phyloP scores from a whole-genome alignment of 2,888 invertebrate species.

The Nyleta sp. region DNA sequence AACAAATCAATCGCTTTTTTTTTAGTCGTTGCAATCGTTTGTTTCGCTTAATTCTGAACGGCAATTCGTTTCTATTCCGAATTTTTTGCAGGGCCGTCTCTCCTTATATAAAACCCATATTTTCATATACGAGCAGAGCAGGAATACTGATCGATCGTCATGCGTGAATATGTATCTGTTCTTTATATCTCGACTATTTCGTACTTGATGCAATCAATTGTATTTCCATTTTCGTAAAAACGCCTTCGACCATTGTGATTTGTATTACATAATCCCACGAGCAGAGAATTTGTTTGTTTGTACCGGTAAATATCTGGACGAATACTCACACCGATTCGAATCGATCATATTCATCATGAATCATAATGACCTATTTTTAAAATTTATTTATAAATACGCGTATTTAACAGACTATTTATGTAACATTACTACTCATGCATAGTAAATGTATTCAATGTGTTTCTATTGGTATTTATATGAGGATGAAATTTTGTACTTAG shows the following conservation, averaged over 20 bases:
- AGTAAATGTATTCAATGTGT: slow-evolving; percentile 25
- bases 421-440: slow-evolving; percentile 29
- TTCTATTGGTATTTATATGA: slow-evolving; percentile 26
- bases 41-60: too few relatives aligned
- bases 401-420: slow-evolving; percentile 48
- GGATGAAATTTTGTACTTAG: slow-evolving; percentile 35
- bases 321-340: slow-evolving; percentile 28
- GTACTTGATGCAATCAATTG: too few relatives aligned
- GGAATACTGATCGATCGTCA: slow-evolving; percentile 1
- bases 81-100: not conserved
- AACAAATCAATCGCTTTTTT: too few relatives aligned
- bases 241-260: slow-evolving; percentile 27
- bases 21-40: too few relatives aligned
- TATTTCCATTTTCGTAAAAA: slow-evolving; percentile 31
- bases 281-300: slow-evolving; percentile 28
- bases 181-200: too few relatives aligned
- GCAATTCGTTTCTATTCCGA: too few relatives aligned
- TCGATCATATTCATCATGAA: slow-evolving; percentile 19
- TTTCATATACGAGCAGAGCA: slow-evolving; percentile 17
- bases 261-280: slow-evolving; percentile 36
- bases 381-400: slow-evolving; percentile 42
- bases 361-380: slow-evolving; percentile 38
- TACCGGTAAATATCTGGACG: slow-evolving; percentile 8
- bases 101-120: slow-evolving; percentile 2
- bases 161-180: slow-evolving; percentile 5